phyloP scores from a whole-genome alignment of 2,797 vertebrate species.

The Notoglanidium macrostoma region DNA sequence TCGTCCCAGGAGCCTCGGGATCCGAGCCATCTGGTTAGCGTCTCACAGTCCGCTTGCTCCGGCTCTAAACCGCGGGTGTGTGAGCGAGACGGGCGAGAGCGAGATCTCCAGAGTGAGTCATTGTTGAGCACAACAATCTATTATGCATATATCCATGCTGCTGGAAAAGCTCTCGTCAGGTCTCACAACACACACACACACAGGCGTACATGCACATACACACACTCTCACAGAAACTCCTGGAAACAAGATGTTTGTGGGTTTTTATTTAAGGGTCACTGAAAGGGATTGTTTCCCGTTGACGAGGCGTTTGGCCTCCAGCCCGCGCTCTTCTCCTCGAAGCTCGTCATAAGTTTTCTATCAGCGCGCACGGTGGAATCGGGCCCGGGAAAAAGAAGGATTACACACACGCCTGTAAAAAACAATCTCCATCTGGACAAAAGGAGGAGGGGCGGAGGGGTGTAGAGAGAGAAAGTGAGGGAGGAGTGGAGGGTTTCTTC shows the following conservation, averaged over 20 bases:
- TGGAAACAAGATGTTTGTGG: conserved; percentile 38
- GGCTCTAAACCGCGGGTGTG: conserved; percentile 2
- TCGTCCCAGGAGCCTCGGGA: conserved; percentile 37
- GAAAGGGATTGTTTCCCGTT: conserved; percentile 55
- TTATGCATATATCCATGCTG: conserved; percentile 43
- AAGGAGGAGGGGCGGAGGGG: conserved; percentile 49
- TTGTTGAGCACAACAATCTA: conserved; percentile 53
- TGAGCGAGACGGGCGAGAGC: conserved; percentile 44
- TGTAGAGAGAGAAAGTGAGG: conserved; percentile 35
- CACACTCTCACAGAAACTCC: conserved; percentile 42
- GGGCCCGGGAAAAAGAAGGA: conserved; percentile 61
- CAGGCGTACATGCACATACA: neutral
- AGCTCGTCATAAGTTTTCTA: conserved; percentile 60
- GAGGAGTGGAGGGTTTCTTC: conserved; percentile 60
- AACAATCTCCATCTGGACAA: conserved; percentile 77
- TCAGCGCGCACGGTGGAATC: conserved; percentile 60
- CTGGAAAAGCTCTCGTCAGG: conserved; percentile 39
- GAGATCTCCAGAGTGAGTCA: conserved; percentile 40
- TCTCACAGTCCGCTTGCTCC: conserved; percentile 52
- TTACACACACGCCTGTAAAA: conserved; percentile 71
- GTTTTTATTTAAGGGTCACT: conserved; percentile 54
- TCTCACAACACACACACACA: conserved; percentile 27
- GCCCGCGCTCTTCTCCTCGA: conserved; percentile 45
- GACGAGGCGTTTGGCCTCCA: conserved; percentile 49
- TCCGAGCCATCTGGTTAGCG: conserved; percentile 55